Base-by-base conservation (phyloP, 2,888 invertebrate species). In the Isotomurus palustris region DNA sequence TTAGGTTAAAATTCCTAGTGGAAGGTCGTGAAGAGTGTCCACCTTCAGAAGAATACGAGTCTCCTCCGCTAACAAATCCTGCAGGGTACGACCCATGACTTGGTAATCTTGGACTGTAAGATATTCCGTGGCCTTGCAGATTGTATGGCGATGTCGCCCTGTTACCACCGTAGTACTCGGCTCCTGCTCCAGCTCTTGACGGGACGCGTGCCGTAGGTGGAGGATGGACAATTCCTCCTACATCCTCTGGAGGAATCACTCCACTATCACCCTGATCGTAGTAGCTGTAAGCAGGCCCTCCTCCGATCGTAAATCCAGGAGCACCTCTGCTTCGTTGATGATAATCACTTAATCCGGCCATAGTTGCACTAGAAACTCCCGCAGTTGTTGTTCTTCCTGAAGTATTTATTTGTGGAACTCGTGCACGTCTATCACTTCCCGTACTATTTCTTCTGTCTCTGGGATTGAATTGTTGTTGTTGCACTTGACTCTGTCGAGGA, bases 311-410 rank as follows among this genome's bases (percentile, higher is more conserved):
- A 40, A 40, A 36, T 51, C 40, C 50, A 3, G 36, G 21, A 47
- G 19, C 44, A 25, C 22, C n/a, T n/a, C n/a, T n/a, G n/a, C n/a
- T n/a, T n/a, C n/a, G n/a, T n/a, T n/a, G n/a, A n/a, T n/a, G 50
- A 43, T 69, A 67, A 25, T 69, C 69, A 57, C 60, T 65, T 4
- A 69, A 59, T 47, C 69, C 69, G 49, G 69, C 69, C 69, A 69
- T 69, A n/a, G 21, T 51, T 47, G 54, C 49, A 3, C 36, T 35
- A 6, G 29, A n/a, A n/a, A n/a, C n/a, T n/a, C n/a, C n/a, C n/a
- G n/a, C n/a, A n/a, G n/a, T n/a, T n/a, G n/a, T 32, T 32, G 32
- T 32, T 32, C 8, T 32, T 32, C 8, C 32, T 32, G 32, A 10
- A n/a, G n/a, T n/a, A n/a, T n/a, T n/a, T n/a, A n/a, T n/a, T n/a